Base-by-base conservation (phyloP, 2,113 vertebrate genomes). In the Centrocercus urophasianus region DNA sequence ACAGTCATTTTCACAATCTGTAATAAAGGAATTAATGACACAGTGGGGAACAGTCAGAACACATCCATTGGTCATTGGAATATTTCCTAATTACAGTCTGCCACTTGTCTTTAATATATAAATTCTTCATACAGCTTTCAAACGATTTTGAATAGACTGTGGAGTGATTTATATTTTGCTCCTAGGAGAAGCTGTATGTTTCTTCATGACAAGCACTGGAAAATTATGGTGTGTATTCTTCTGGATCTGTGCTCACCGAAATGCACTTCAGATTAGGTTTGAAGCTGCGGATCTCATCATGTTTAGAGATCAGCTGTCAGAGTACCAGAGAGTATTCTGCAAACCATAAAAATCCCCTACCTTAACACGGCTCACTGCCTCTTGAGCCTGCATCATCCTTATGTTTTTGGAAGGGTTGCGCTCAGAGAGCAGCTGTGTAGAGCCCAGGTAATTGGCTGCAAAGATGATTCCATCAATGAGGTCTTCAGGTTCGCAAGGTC, bases 391-490 rank as follows among this genome's bases (percentile, higher is more conserved):
- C 99, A 99, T 99, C 99, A 99, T 99, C 3, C 99, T 96, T 90
- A 99, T 99, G 98, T 99, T 99, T 96, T 99, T 99, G 95, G 99
- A 99, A 2, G 99, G 99, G 96, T 99, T 99, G 71, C 99, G 98
- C 96, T 99, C 99, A 0, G 99, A 99, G 19, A 99, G 98, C 95
- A 99, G 98, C 98, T 99, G 99, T 11, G 99, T 99, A 85, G 99
- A 99, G 83, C 99, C 99, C 98, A 99, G 96, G 97, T 99, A 99
- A 97, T 99, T 99, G 96, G 99, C 99, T 56, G 99, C 99, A 79
- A 99, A 99, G 97, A 99, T 99, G 97, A 99, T 99, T 32, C 99
- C 99, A 96, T 99, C 99, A 50, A 99, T 99, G 96, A 99, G 99
- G 96, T 99, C 99, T 93, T 99, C 99, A 4, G 99, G 99, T 88